Base-by-base conservation (phyloP, 2,797 vertebrate species). In the Mergus octosetaceus region DNA sequence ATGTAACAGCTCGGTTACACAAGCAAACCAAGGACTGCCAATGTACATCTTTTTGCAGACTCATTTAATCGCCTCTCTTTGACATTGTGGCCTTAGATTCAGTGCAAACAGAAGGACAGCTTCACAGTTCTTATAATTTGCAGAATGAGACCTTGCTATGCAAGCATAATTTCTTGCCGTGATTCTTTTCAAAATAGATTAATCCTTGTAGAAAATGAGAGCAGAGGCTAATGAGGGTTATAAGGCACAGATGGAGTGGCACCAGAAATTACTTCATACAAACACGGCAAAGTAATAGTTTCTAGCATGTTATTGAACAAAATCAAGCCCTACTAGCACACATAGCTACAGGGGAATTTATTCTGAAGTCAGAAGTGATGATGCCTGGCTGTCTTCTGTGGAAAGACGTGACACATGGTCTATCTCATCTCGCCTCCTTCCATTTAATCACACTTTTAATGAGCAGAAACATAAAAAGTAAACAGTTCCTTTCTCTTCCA, bases 211-310 rank as follows among this genome's bases (percentile, higher is more conserved):
- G 85, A 61, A 93, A 91, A 93, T n/a, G 49, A 92, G 75, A 87
- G 80, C 72, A 94, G 65, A 82, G 88, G 84, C 81, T 93, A 95
- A 95, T 85, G 87, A 93, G 70, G 72, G 75, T 27, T 76, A 53
- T 53, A 72, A 93, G 82, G 80, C 80, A 86, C 94, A 94, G 91
- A 90, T 90, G 88, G 91, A 72, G 87, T 28, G 62, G 88, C 72
- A 93, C 77, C 58, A 70, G 73, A 70, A 96, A 73, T 47, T 86
- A 25, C 83, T 96, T 92, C 60, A 54, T 84, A 53, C 41, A 76
- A 91, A 70, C 73, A 43, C 24, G 73, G 73, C 51, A 27, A 89
- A 73, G 47, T 19, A 73, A 77, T 17, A 68, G 24, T 90, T 95
- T 86, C 66, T 83, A 94, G 19, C 32, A 41, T 8, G 54, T 51